These are phyloP conservation scores for Seriola dumerili DNA, from an alignment of 2,113 vertebrate genomes.

Conservation along the genomic window DNA sequence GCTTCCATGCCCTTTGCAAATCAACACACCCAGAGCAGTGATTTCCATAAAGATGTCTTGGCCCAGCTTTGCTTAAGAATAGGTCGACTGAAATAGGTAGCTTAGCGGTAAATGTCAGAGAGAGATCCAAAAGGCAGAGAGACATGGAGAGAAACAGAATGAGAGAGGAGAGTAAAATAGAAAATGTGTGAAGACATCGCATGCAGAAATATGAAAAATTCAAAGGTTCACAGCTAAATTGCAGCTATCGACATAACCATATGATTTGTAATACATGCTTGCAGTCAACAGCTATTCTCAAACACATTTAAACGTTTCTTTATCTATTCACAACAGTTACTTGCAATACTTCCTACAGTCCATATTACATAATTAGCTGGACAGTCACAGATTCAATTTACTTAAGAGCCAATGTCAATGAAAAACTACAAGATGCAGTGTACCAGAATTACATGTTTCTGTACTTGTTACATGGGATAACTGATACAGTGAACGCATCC, in stretches of 20 bases:
- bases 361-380: conserved; percentile 1
- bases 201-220: conserved; percentile 49
- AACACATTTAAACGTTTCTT: neutral
- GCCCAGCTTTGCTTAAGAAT: conserved; percentile 80
- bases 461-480: neutral
- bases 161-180: conserved; percentile 32
- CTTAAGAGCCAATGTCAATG: neutral
- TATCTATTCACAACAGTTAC: neutral
- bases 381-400: neutral
- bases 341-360: neutral
- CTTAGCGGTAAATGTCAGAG: conserved; percentile 85
- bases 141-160: conserved; percentile 53
- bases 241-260: conserved; percentile 27
- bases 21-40: conserved; percentile 74
- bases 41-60: conserved; percentile 82
- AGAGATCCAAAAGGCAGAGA: conserved; percentile 66
- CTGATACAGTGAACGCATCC: neutral
- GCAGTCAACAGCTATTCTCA: neutral
- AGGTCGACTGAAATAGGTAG: conserved; percentile 80
- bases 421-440: neutral
- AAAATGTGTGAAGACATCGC: conserved; percentile 25
- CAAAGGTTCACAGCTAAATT: conserved; percentile 31
- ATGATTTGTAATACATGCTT: conserved; percentile 36
- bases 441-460: neutral
- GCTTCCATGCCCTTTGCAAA: conserved; percentile 79